These are phyloP conservation scores for Oophaga pumilio DNA, from an alignment of 2,113 vertebrate genomes.

Conservation along the genomic window DNA sequence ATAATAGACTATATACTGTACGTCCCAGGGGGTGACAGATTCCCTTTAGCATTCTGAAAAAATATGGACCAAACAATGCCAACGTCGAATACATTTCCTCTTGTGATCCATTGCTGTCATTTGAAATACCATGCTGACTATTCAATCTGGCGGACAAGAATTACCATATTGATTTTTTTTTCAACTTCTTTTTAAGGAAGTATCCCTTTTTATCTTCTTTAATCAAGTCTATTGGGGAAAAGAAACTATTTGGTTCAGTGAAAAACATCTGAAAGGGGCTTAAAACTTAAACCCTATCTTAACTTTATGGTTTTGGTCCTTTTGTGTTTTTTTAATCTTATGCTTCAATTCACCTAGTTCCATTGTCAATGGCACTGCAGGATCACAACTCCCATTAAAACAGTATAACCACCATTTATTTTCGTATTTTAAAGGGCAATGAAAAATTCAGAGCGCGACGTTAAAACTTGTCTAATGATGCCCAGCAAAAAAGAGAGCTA, in stretches of 20 bases:
- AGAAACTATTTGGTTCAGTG: slow-evolving; percentile 23
- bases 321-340: slow-evolving; percentile 38
- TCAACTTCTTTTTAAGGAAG: not conserved
- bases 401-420: slow-evolving; percentile 5
- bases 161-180: not conserved
- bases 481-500: not conserved
- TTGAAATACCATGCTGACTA: not conserved
- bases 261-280: slow-evolving; percentile 34
- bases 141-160: not conserved
- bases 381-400: slow-evolving; percentile 29
- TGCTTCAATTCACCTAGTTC: slow-evolving; percentile 34
- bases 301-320: slow-evolving; percentile 28
- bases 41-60: too few relatives aligned
- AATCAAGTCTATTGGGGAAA: not conserved
- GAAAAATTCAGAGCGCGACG: not conserved
- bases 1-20: too few relatives aligned
- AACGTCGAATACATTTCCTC: not conserved
- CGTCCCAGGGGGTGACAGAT: too few relatives aligned
- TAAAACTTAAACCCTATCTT: slow-evolving; percentile 30
- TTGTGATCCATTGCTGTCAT: not conserved
- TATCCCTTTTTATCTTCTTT: slow-evolving; percentile 22
- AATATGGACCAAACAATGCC: too few relatives aligned
- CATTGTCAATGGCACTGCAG: slow-evolving; percentile 16
- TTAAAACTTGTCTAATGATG: not conserved
- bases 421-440: slow-evolving; percentile 1